Base-by-base conservation (phyloP, 2,888 invertebrate species). In the Drosophila nr. medialis region DNA sequence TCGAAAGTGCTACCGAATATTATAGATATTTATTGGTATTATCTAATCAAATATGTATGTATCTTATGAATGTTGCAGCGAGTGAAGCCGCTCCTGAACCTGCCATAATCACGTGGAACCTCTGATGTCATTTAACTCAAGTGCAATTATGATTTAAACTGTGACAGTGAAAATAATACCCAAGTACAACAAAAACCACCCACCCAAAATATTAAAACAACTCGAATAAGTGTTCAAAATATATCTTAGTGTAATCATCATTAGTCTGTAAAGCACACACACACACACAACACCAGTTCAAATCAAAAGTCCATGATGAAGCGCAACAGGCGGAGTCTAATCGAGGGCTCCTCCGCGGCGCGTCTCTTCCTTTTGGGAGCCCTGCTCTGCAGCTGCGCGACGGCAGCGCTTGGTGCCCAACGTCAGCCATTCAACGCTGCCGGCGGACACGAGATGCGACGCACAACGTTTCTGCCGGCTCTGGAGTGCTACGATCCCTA, bases 401-500 rank as follows among this genome's bases (percentile, higher is more conserved):
- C 66, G 21, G 36, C 56, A 13, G 61, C 76, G 64, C 60, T 70
- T 59, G 77, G 72, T 64, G 79, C 64, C 59, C 78, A 87, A 72
- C 84, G 83, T 55, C 77, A 56, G 50, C 83, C 83, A 59, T 82
- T 89, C 55, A 86, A 80, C 61, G 87, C 85, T 0, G 88, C 80
- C n/a, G 88, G 86, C 10, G 86, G 83, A 50, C 90, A 90, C 59
- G 83, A 84, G 60, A 63, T 84, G 40, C 84, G 87, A 5, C 83
- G 83, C 64, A 91, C 92, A 34, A 92, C 92, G 40, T 92, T 91
- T 67, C 90, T 92, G 91, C 92, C 92, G 48, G 92, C 93, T 15
- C 81, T 93, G 77, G 93, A 93, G 83, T 94, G 94, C 88, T 94
- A 94, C 84, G 94, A 94, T 90, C 93, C 93, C 64, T 94, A 94